Conservation (phyloP, 1,140 invertebrate genomes). For the Uloborus diversus region DNA sequence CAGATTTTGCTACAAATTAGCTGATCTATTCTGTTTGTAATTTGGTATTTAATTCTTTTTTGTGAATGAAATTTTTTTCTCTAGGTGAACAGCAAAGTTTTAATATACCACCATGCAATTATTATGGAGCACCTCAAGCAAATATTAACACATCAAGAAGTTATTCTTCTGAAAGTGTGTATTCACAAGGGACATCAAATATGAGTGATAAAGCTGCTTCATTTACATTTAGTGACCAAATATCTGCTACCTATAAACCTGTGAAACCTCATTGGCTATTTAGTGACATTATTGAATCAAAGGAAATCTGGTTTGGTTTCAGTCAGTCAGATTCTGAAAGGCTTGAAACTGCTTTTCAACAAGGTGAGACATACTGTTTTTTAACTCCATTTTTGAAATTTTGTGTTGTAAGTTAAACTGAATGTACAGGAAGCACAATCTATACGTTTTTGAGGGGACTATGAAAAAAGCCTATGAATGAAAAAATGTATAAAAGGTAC, state of each 20-base stretch:
- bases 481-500: too few species aligned
- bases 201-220: too few species aligned
- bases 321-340: slow-evolving; percentile 80
- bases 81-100: background rate
- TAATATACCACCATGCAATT: background rate
- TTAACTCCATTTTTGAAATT: background rate
- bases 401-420: background rate
- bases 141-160: background rate
- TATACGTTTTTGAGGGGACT: too few species aligned
- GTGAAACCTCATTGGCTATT: slow-evolving; percentile 92
- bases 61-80: background rate
- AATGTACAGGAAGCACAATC: too few species aligned
- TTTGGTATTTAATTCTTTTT: too few species aligned
- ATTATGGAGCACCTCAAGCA: background rate
- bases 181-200: background rate
- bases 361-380: slow-evolving; percentile 67
- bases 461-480: too few species aligned
- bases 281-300: slow-evolving; percentile 76
- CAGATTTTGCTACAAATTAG: too few species aligned
- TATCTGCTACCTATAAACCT: slow-evolving; percentile 76
- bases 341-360: slow-evolving; percentile 78
- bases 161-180: background rate
- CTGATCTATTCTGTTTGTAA: too few species aligned
- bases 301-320: slow-evolving; percentile 84
- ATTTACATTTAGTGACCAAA: too few species aligned